A percentile compares a stretch with the other conserved stretches of the same genome.
phyloP scores from a whole-genome alignment of 1,140 invertebrate genomes.

The Cherax quadricarinatus region DNA sequence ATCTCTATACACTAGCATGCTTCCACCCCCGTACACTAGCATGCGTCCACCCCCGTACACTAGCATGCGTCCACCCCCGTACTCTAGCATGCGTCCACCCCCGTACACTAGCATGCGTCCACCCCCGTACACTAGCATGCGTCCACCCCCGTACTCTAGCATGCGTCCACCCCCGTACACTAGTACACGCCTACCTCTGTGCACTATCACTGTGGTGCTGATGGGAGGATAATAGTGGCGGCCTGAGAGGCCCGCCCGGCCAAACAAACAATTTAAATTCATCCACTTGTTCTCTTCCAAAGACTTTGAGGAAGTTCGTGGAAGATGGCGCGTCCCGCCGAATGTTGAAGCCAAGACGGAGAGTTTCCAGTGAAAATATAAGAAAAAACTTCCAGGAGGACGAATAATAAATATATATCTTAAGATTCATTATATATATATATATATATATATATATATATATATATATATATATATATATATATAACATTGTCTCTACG shows the following conservation, averaged over 20 bases:
- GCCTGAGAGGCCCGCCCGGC: neutral
- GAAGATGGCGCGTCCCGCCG: neutral
- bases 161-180: neutral
- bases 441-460: neutral
- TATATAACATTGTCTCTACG: no score
- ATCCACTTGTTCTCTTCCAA: constrained; percentile 1
- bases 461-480: no score
- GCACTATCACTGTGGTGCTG: neutral
- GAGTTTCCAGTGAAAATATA: neutral
- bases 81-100: neutral
- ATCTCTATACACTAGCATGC: no score
- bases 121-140: no score
- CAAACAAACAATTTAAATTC: constrained; percentile 3
- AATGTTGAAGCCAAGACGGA: neutral
- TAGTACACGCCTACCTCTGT: neutral
- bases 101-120: neutral
- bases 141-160: neutral
- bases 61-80: neutral
- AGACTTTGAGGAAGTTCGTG: neutral
- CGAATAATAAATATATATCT: neutral
- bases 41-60: neutral
- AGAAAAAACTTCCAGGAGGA: neutral
- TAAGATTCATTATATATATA: no score
- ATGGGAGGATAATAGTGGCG: neutral
- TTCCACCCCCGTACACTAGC: no score